phyloP scores from a whole-genome alignment of 1,140 invertebrate genomes.

The Drosophila pruinosa region DNA sequence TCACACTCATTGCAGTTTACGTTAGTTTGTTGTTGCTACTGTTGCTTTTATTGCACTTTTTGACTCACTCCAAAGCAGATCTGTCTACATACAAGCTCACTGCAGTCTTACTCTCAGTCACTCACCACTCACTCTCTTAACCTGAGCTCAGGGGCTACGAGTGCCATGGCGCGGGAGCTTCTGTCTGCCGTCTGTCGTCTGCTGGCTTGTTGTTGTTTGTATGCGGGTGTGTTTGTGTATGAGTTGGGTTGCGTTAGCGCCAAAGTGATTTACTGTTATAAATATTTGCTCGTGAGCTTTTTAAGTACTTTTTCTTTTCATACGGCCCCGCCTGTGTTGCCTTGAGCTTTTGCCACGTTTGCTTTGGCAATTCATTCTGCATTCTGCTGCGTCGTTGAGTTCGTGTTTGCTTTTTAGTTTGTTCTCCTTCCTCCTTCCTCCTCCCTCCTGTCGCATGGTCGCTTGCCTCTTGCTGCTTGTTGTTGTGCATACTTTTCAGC shows the following conservation, averaged over 20 bases:
- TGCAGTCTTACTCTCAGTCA: conserved; percentile 3
- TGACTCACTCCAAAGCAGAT: neutral
- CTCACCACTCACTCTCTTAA: neutral
- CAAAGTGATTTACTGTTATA: conserved; percentile 81
- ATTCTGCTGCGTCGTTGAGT: conserved; percentile 41
- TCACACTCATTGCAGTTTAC: conserved; percentile 21
- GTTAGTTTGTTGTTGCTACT: conserved; percentile 33
- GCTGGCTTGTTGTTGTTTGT: conserved; percentile 4
- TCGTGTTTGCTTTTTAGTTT: conserved; percentile 47
- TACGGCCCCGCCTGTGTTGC: conserved; percentile 20
- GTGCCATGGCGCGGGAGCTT: neutral
- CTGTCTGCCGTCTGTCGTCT: conserved; percentile 2
- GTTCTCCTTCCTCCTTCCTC: conserved; percentile 8
- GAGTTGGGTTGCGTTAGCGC: conserved; percentile 61
- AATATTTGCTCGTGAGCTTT: conserved; percentile 80
- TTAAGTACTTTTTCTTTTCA: conserved; percentile 78
- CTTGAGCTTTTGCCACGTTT: conserved; percentile 59
- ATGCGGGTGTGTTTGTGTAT: neutral
- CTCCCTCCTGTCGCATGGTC: neutral
- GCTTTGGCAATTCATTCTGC: conserved; percentile 61
- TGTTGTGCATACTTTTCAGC: conserved; percentile 76
- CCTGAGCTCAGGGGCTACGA: conserved; percentile 9
- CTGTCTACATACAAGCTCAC: neutral
- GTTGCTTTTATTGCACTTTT: conserved; percentile 70
- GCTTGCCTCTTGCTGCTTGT: conserved; percentile 47